Evolutionary conservation across 2,113 vertebrate species (phyloP).

Genomic region (Salvelinus fontinalis): DNA sequence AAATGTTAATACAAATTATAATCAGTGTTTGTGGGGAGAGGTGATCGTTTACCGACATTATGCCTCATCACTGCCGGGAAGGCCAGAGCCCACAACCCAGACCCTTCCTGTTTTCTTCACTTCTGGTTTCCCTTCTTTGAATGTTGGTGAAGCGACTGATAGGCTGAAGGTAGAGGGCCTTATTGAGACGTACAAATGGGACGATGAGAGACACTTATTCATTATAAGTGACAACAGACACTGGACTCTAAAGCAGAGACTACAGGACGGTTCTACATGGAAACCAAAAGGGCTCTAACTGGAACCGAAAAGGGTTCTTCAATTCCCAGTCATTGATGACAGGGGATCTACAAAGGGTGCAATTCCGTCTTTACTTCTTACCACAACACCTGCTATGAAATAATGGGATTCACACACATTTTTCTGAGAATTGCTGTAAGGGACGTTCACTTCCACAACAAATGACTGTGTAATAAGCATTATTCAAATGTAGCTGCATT

Average conservation of each 20-base stretch:
- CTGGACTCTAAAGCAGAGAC: slow-evolving; percentile 31
- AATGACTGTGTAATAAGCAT: neutral
- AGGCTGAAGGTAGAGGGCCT: slow-evolving; percentile 54
- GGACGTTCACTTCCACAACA: neutral
- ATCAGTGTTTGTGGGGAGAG: slow-evolving; percentile 40
- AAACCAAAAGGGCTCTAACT: too few species aligned
- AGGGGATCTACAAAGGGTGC: too few species aligned
- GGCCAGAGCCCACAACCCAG: slow-evolving; percentile 10
- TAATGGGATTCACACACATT: too few species aligned
- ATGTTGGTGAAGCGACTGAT: slow-evolving; percentile 60
- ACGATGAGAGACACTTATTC: slow-evolving; percentile 62
- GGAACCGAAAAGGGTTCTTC: too few species aligned
- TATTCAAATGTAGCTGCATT: slow-evolving; percentile 7
- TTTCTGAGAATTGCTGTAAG: too few species aligned
- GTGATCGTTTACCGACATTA: slow-evolving; percentile 22
- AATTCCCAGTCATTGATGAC: too few species aligned
- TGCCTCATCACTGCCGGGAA: slow-evolving; percentile 2
- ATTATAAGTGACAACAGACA: slow-evolving; percentile 65
- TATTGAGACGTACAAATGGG: slow-evolving; percentile 67
- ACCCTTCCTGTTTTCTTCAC: slow-evolving; percentile 6
- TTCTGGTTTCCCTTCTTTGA: slow-evolving; percentile 23
- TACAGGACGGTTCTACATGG: neutral
- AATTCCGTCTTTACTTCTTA: too few species aligned
- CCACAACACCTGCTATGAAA: too few species aligned
- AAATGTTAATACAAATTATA: slow-evolving; percentile 72